phyloP scores from a whole-genome alignment of 2,797 vertebrate genomes.

The Intellagama lesueurii region DNA sequence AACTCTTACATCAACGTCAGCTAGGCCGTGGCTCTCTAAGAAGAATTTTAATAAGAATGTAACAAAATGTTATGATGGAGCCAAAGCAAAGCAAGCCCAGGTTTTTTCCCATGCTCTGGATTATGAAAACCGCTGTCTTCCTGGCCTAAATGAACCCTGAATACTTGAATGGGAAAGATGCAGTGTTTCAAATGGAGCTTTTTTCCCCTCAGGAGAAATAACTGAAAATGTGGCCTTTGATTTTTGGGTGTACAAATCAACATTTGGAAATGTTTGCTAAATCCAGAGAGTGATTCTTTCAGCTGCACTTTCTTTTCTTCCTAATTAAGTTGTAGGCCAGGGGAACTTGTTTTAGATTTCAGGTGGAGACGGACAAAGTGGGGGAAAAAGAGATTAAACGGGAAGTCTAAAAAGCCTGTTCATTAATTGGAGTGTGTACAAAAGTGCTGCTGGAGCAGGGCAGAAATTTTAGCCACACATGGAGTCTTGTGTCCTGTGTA shows the following conservation, averaged over 20 bases:
- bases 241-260: constrained; percentile 11
- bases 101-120: neutral
- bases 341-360: neutral
- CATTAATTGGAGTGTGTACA: neutral
- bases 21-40: neutral
- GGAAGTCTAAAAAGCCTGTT: neutral
- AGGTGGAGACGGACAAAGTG: neutral
- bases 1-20: constrained; percentile 29
- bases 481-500: neutral
- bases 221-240: constrained; percentile 4
- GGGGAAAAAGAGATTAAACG: too few species aligned
- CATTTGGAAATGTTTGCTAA: constrained; percentile 16
- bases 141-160: neutral
- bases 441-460: neutral
- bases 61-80: constrained; percentile 25
- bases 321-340: neutral
- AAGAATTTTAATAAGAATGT: constrained; percentile 28
- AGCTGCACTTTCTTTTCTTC: neutral
- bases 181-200: neutral
- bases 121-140: neutral
- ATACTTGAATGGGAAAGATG: neutral
- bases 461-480: neutral
- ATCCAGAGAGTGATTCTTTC: neutral
- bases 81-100: neutral
- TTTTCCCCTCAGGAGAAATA: constrained; percentile 23